Percentiles rank a stretch among this genome's conserved stretches.
These are phyloP conservation scores for Pimpla rufipes DNA, from an alignment of 2,888 invertebrate species.

Conservation along the genomic window DNA sequence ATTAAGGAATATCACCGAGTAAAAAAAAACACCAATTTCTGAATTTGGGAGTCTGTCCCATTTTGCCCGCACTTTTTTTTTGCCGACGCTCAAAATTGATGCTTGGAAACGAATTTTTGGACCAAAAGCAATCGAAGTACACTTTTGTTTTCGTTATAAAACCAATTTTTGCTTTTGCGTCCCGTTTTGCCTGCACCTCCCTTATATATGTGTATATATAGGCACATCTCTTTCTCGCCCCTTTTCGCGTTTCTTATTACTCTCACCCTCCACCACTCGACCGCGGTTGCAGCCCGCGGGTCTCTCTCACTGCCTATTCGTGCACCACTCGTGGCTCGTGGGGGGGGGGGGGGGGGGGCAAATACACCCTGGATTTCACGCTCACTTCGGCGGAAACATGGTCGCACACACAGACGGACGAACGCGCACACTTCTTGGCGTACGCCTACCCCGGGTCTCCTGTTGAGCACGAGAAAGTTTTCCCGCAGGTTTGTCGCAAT, in stretches of 20 bases:
- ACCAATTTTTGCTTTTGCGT: no score
- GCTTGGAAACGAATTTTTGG: no score
- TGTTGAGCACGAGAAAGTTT: conserved; percentile 3
- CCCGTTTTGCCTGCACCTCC: no score
- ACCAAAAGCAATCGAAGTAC: no score
- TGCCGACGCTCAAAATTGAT: no score
- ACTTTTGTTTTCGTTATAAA: no score
- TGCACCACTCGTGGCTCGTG: conserved; percentile 7
- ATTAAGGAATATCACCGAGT: no score
- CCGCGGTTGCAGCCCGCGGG: background rate
- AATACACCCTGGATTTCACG: conserved; percentile 26
- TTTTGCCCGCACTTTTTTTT: no score
- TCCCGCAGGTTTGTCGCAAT: conserved; percentile 9
- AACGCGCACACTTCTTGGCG: background rate
- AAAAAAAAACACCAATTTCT: no score
- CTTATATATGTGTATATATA: no score
- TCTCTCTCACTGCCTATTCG: background rate
- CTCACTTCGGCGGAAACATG: conserved; percentile 26
- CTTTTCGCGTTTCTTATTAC: background rate
- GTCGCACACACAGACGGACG: background rate
- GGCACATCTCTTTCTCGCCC: background rate
- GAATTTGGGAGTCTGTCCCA: no score
- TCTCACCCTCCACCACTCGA: background rate
- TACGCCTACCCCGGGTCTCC: background rate
- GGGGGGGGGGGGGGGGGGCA: no score